Evolutionary conservation across 2,888 invertebrate genomes (phyloP), one percentile per base, ranked within the genome.

Genomic region (Drosophila pseudotakahashii): DNA sequence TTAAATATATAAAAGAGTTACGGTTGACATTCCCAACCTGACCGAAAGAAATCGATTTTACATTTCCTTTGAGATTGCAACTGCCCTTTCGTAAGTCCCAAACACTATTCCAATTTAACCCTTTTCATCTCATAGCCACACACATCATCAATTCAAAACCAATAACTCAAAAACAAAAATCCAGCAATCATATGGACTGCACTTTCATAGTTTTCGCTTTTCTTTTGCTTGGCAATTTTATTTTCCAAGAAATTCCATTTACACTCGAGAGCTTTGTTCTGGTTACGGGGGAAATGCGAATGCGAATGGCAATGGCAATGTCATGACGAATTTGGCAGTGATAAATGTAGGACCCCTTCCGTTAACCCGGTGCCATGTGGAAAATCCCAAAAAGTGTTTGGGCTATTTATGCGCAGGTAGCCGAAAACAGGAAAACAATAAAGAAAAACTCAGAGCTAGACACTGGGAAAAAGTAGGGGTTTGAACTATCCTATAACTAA

Each of bases 281-380:
- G 47, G 50, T 62, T 54, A 16, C 11, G 64, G 63, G 47, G 42
- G 42, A 47, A 36, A 42, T 54, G 67, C 54, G 58, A 55, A 52
- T 58, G 51, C 48, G 44, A 45, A 50, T 52, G 50, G 54, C 48
- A 69, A 70, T 81, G 57, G 62, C 50, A 54, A 61, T 76, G 79
- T 71, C 81, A 83, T 81, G 81, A 62, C 81, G 85, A 87, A 75
- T 87, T 66, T 82, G 81, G 85, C 81, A 82, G 88, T 82, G 81
- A 82, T 82, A 82, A 82, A 82, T 82, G 81, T 84, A 73, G 79
- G 75, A 69, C 79, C 79, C 73, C 68, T 58, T 34, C 55, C 68
- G 61, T 14, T 39, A 71, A 77, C 73, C 68, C 75, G 75, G 63
- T 75, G 77, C 63, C 68, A 60, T 68, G 47, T 69, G 73, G 57